Conservation (phyloP, 1,140 invertebrate genomes). For the Aculops lycopersici region DNA sequence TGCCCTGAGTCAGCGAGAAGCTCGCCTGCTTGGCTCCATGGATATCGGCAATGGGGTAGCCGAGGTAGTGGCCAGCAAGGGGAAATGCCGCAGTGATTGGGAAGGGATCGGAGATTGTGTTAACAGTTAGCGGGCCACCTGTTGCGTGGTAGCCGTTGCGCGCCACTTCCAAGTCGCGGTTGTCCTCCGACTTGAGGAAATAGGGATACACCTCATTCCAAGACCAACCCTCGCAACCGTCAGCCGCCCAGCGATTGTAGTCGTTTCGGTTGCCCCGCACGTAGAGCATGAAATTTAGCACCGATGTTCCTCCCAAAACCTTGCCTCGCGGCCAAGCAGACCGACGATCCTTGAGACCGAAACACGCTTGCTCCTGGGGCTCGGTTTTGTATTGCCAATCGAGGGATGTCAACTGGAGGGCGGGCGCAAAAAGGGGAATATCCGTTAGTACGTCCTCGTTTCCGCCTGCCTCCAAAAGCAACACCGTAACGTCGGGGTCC, state of each 20-base stretch:
- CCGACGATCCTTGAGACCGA: constrained; percentile 32
- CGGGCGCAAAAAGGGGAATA: constrained; percentile 50
- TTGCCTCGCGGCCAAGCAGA: constrained; percentile 60
- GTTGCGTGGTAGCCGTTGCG: constrained; percentile 34
- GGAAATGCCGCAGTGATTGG: constrained; percentile 44
- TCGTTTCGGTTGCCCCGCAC: constrained; percentile 64
- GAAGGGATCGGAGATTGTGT: constrained; percentile 42
- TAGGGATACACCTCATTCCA: constrained; percentile 52
- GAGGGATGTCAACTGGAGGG: constrained; percentile 40
- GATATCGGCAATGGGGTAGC: constrained; percentile 40
- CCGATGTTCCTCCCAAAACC: constrained; percentile 40
- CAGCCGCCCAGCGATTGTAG: constrained; percentile 63
- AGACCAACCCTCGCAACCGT: constrained; percentile 70
- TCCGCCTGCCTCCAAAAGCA: constrained; percentile 58
- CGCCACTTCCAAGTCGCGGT: constrained; percentile 43
- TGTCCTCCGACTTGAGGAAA: constrained; percentile 62
- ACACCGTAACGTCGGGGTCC: constrained; percentile 20
- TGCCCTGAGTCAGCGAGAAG: constrained; percentile 30
- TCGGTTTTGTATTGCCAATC: constrained; percentile 61
- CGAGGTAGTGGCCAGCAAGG: constrained; percentile 39
- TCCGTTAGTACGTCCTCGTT: constrained; percentile 64
- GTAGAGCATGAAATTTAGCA: constrained; percentile 91
- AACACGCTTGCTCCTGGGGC: constrained; percentile 43
- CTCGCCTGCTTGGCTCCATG: constrained; percentile 41
- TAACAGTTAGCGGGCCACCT: constrained; percentile 46